Base-by-base conservation (phyloP, 2,888 invertebrate species). In the Phanerotoma sp. region DNA sequence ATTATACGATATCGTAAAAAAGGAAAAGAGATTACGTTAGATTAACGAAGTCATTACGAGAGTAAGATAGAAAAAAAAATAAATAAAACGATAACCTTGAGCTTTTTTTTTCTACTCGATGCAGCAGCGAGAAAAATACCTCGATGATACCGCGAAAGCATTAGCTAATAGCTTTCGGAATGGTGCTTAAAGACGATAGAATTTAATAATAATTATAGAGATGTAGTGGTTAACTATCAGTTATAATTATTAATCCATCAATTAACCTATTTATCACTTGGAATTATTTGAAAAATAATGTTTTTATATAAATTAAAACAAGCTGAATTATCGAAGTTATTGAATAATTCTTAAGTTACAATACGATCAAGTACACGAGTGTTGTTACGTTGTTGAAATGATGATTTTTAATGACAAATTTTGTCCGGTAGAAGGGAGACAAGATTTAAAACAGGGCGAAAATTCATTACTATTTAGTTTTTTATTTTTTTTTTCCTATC, bases 131-230 rank as follows among this genome's bases (percentile, higher is more conserved):
- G 41, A 6, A 15, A 50, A 45, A 45, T 50, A 54, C 49, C 42
- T 48, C 48, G 48, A 37, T 49, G 49, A 54, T 50, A 54, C 30
- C 45, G 18, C n/a, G 38, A 30, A 25, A 33, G 35, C 20, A 15
- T 38, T 47, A 15, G 37, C 25, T 3, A 37, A n/a, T n/a, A 28
- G 35, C 44, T 30, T 30, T 40, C 20, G 35, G 44, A 33, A 50
- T 54, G 54, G 54, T 54, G 54, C 54, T 54, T 54, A 49, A 54
- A 28, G 30, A 37, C 13, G 32, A 30, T 44, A 44, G 32, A 44
- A 10, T 13, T 28, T 40, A 15, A 47, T 33, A 11, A 38, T 28
- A 13, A 49, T 25, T n/a, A 25, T 25, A 25, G 25, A 9, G 5
- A 25, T 25, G 25, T 25, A 25, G 6, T 28, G 32, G 32, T 32